Conservation (phyloP, 2,888 invertebrate genomes). For the Alentia gelatinosa region DNA sequence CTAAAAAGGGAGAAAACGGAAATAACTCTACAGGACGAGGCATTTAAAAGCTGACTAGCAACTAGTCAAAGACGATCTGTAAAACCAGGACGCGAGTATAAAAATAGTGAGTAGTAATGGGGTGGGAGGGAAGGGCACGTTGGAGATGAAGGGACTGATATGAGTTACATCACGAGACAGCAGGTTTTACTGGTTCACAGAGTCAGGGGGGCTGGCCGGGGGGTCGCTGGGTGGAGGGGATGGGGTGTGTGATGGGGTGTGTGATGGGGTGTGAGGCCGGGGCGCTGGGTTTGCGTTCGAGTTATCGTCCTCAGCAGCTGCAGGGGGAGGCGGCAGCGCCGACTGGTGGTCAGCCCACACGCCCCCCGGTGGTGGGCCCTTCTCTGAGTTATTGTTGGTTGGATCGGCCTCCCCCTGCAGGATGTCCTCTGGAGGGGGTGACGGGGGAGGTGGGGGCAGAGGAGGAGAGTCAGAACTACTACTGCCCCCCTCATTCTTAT, state of each 20-base stretch:
- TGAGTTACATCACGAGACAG: background rate
- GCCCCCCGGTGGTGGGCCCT: background rate
- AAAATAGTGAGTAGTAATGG: constrained; percentile 27
- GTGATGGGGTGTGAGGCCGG: background rate
- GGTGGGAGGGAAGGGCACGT: background rate
- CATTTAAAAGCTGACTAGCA: background rate
- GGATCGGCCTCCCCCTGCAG: background rate
- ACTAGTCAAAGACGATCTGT: background rate
- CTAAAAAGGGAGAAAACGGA: too few species aligned
- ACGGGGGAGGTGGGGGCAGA: background rate
- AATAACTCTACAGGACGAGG: background rate
- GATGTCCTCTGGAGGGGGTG: background rate
- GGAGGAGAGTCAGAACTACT: background rate
- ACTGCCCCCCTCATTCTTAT: background rate
- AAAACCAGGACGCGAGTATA: constrained; percentile 3
- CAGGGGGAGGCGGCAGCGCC: background rate
- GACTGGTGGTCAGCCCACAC: background rate
- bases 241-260: background rate
- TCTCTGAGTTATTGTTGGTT: constrained; percentile 19
- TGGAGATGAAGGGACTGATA: background rate
- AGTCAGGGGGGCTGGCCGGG: background rate
- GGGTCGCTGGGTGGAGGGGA: background rate
- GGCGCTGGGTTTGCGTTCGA: background rate
- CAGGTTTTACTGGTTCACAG: background rate
- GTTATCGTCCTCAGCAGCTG: background rate